Evolutionary conservation across 1,140 invertebrate species (phyloP).

Genomic region (Streblospio benedicti): DNA sequence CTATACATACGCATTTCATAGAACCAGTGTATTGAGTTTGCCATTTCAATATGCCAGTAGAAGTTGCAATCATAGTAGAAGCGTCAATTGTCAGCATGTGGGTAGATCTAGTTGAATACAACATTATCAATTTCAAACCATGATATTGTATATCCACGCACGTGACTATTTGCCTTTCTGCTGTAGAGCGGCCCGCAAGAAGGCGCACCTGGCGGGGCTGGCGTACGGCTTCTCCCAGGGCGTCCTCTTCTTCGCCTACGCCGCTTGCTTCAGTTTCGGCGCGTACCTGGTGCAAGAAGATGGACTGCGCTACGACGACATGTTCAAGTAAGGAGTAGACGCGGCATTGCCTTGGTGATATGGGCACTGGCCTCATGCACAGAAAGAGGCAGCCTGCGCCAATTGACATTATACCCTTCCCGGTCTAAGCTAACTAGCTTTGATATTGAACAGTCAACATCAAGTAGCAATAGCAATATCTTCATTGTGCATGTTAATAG

Average conservation of each 20-base stretch:
- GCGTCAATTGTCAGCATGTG: too few species aligned
- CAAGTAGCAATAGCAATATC: not conserved
- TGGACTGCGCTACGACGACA: conserved; percentile 27
- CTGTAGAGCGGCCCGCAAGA: too few species aligned
- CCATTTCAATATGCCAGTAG: too few species aligned
- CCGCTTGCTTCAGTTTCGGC: conserved; percentile 51
- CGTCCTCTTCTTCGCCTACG: conserved; percentile 51
- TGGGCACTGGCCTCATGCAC: not conserved
- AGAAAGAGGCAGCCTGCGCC: not conserved
- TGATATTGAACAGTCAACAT: not conserved
- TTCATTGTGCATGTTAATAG: not conserved
- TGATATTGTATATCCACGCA: too few species aligned
- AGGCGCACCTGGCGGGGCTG: not conserved
- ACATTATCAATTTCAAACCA: too few species aligned
- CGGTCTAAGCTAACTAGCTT: not conserved
- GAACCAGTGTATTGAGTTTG: too few species aligned
- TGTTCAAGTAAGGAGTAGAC: conserved; percentile 32
- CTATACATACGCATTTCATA: not conserved
- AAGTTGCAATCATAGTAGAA: too few species aligned
- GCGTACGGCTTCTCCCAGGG: conserved; percentile 41
- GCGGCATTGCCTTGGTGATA: not conserved
- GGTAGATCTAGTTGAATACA: too few species aligned
- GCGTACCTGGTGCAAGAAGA: conserved; percentile 40
- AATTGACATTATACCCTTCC: not conserved
- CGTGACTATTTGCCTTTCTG: too few species aligned